These are phyloP conservation scores for Antechinus stuartii DNA, from an alignment of 2,113 vertebrate species.

Conservation along the genomic window DNA sequence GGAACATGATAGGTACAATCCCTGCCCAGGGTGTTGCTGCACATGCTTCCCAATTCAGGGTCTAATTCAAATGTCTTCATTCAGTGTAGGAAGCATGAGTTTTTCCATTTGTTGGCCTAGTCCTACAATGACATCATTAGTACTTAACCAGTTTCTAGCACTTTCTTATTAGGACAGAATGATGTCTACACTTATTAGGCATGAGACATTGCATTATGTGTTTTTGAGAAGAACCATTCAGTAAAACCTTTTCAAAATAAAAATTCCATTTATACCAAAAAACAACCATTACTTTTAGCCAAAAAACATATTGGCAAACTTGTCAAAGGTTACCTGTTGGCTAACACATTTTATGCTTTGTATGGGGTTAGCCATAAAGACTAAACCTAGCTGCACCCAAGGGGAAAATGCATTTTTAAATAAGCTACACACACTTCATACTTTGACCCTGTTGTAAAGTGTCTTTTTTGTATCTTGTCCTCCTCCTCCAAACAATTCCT, in stretches of 20 bases:
- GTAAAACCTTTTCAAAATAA: not conserved
- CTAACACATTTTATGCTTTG: not conserved
- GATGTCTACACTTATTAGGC: not conserved
- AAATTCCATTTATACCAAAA: not conserved
- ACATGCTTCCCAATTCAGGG: not conserved
- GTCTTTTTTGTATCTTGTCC: not conserved
- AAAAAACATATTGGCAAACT: not conserved
- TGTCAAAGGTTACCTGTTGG: not conserved
- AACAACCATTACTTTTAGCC: not conserved
- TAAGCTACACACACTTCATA: not conserved
- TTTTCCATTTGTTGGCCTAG: not conserved
- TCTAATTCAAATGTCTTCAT: not conserved
- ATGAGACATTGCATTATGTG: not conserved
- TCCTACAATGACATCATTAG: not conserved
- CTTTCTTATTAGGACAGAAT: not conserved
- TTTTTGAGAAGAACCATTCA: not conserved
- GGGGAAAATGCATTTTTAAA: not conserved
- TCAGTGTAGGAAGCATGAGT: not conserved
- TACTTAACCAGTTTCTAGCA: not conserved
- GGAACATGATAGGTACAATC: not conserved
- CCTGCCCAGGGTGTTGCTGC: not conserved
- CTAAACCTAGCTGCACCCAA: not conserved
- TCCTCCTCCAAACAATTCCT: not conserved
- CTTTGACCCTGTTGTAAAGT: not conserved
- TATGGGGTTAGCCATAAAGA: not conserved